Base-by-base conservation (phyloP, 1,140 invertebrate genomes). In the Euglossa dilemma region DNA sequence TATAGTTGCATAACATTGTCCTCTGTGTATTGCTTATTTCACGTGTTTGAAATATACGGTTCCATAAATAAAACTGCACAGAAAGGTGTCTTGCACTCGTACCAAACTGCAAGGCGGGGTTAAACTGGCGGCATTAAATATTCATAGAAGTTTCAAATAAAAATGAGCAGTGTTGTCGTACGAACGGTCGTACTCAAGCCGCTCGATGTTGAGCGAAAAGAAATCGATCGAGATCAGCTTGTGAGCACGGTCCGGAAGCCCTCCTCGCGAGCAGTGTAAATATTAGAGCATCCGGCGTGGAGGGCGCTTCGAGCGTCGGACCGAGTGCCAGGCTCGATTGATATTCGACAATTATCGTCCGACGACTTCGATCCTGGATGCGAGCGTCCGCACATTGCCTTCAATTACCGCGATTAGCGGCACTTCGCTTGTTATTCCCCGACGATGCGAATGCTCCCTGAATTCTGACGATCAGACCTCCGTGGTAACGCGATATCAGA, bases 331-430 rank as follows among this genome's bases (percentile, higher is more conserved):
- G 18, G 6, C n/a, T 36, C 54, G 72, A 75, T 69, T 67, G 63
- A 76, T 52, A 69, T 82, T 82, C 80, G 54, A 76, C 64, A 61
- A 82, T 76, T 82, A 75, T 52, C 61, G n/a, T 43, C 28, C 72
- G 54, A 69, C 66, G 63, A 82, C 72, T 82, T 69, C 80, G 14
- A 56, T 56, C 50, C 57, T 57, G 7, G 36, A 54, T 82, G 16
- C 45, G 43, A 80, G 47, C 20, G 43, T 54, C n/a, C 8, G 20
- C n/a, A 7, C 28, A 36, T 67, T 45, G 54, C 45, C 72, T 75
- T 76, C 72, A 67, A 82, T 82, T 76, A 82, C 54, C 25, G 25
- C 43, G 64, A 82, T 76, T 82, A 82, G 73, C 20, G 25, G 79
- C 52, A 23, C 11, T n/a, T 57, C 70, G n/a, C 25, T 54, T 36